Evolutionary conservation across 2,797 vertebrate genomes (phyloP), one percentile per base, ranked within the genome.

Genomic region (Buceros bicornis): DNA sequence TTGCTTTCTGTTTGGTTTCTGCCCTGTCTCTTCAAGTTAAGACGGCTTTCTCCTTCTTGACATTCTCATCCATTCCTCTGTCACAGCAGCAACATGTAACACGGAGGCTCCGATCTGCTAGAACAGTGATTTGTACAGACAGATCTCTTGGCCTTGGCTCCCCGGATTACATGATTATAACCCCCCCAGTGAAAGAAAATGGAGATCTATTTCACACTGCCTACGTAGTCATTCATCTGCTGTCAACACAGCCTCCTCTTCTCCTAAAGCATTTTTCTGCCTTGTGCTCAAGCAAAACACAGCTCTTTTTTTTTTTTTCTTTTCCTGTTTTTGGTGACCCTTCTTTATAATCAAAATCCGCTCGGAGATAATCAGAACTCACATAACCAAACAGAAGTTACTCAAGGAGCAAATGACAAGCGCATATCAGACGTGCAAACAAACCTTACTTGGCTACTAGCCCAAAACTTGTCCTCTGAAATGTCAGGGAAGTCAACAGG

Each of bases 1-100:
- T 80, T 70, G 57, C 54, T 56, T 95, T 89, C 89, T 92, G 14
- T 85, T 82, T 94, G 67, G 31, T 97, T 97, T 96, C 94, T 87
- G 43, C 31, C 73, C 33, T 82, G 37, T 93, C 78, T 90, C 77
- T 96, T 95, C 85, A 90, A 25, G 65, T 96, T 96, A 93, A 95
- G 81, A 86, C 94, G 83, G 61, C 47, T 95, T 92, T 93, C 37
- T 40, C 37, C 90, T 70, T 86, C 65, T 77, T 84, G 54, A 61
- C 78, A 66, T 94, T 93, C 67, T 95, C 62, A 94, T 82, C 31
- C n/a, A 50, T 87, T 90, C 80, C 65, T 69, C 67, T 79, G 54
- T 83, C 93, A 95, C 50, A 74, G 56, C 24, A 58, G 65, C 56
- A 90, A 60, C 77, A 80, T 94, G 28, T 81, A 95, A 94, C 54